Evolutionary conservation across 2,113 vertebrate species (phyloP).

Genomic region (Rhea americana): DNA sequence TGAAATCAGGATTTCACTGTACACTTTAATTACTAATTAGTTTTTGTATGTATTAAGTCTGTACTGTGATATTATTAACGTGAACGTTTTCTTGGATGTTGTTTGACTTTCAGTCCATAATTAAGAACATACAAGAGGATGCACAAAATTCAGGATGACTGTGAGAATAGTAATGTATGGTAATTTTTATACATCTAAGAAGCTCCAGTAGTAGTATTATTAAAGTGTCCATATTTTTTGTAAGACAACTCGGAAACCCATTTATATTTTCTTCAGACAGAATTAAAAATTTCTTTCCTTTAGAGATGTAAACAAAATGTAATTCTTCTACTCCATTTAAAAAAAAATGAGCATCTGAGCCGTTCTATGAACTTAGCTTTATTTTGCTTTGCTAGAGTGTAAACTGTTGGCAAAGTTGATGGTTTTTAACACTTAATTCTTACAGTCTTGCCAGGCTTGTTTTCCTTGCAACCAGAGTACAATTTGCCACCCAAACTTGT

Average conservation of each 20-base stretch:
- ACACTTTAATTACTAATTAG: neutral
- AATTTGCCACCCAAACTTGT: fast-evolving
- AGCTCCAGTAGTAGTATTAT: neutral
- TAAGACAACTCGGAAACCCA: neutral
- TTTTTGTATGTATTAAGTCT: fast-evolving
- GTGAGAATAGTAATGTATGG: neutral
- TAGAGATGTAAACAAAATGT: neutral
- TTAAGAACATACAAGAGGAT: neutral
- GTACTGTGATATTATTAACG: fast-evolving
- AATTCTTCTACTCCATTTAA: neutral
- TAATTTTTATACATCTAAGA: fast-evolving
- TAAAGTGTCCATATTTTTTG: neutral
- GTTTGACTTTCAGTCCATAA: neutral
- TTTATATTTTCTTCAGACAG: neutral
- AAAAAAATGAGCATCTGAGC: neutral
- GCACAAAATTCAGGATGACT: neutral
- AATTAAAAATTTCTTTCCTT: neutral
- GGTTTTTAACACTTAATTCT: neutral
- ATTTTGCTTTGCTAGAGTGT: neutral
- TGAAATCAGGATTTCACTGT: neutral
- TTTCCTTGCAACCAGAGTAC: neutral
- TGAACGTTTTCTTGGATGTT: neutral
- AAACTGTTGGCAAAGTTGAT: neutral
- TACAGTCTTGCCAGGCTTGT: fast-evolving
- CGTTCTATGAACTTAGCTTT: neutral